A percentile compares a stretch with the other conserved stretches of the same genome.
These are phyloP conservation scores for Moxostoma hubbsi DNA, from an alignment of 2,797 vertebrate genomes.

Conservation along the genomic window DNA sequence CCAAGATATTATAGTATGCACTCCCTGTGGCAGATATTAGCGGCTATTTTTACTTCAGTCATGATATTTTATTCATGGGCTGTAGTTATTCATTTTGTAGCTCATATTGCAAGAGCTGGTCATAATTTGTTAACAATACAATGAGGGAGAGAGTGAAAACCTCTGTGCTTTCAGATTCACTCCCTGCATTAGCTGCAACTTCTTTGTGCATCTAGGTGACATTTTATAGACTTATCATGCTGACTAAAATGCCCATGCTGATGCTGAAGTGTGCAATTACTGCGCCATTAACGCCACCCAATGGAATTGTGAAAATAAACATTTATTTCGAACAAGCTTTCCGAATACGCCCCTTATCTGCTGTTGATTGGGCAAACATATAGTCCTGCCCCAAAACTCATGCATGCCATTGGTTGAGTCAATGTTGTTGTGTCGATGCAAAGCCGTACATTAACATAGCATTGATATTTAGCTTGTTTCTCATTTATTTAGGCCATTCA, in stretches of 20 bases:
- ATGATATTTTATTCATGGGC: conserved; percentile 64
- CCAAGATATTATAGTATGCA: conserved; percentile 59
- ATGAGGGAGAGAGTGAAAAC: conserved; percentile 33
- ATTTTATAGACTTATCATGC: conserved; percentile 1
- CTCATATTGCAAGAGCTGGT: conserved; percentile 52
- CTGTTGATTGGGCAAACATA: no score
- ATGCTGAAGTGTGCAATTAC: no score
- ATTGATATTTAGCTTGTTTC: neutral
- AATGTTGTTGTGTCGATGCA: no score
- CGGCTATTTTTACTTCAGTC: conserved; percentile 62
- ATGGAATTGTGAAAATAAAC: no score
- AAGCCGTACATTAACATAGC: no score
- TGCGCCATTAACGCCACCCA: no score
- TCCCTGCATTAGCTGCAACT: conserved; percentile 23
- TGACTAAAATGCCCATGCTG: conserved; percentile 2
- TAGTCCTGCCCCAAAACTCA: no score
- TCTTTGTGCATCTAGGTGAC: neutral
- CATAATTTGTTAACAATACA: conserved; percentile 58
- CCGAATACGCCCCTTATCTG: no score
- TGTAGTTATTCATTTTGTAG: conserved; percentile 58
- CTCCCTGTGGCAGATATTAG: conserved; percentile 60
- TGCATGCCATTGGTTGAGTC: no score
- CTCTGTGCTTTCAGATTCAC: neutral
- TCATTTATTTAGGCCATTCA: neutral
- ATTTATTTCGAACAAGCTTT: no score